These are phyloP conservation scores for Strigamia maritima DNA, from an alignment of 2,888 invertebrate species.

Conservation along the genomic window DNA sequence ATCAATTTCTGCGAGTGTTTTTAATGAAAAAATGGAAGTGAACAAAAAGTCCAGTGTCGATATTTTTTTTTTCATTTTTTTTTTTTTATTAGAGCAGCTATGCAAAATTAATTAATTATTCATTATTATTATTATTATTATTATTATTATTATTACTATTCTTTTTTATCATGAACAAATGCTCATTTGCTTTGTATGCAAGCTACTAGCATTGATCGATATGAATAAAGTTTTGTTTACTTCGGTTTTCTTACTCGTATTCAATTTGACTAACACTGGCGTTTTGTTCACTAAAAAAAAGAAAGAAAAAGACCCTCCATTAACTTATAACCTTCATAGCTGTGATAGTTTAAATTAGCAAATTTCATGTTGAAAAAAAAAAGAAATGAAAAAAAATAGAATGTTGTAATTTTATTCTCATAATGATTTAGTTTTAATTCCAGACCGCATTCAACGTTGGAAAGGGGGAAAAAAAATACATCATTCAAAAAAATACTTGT, in stretches of 20 bases:
- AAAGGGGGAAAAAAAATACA: constrained; percentile 14
- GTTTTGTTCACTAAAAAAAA: not conserved
- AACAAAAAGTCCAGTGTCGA: constrained; percentile 20
- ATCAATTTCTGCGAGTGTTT: not conserved
- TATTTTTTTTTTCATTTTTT: not conserved
- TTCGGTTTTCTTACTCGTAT: not conserved
- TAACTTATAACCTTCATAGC: constrained; percentile 7
- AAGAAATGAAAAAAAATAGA: not conserved
- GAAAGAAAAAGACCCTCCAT: constrained; percentile 9
- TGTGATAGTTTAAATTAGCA: constrained; percentile 6
- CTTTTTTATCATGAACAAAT: not conserved
- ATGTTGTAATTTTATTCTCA: constrained; percentile 21
- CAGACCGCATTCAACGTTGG: constrained; percentile 24
- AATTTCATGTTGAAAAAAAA: not conserved
- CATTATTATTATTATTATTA: not conserved
- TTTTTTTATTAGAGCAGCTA: constrained; percentile 12
- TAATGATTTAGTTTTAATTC: constrained; percentile 26
- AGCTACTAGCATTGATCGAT: constrained; percentile 16
- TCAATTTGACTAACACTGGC: not conserved
- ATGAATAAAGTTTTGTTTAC: constrained; percentile 12
- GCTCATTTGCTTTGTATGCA: constrained; percentile 29
- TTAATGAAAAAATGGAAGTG: not conserved
- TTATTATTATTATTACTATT: too few relatives aligned
- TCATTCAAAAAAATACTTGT: constrained; percentile 25
- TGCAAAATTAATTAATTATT: not conserved